Percentiles rank a stretch among this genome's conserved stretches.
Evolutionary conservation across 2,113 vertebrate genomes (phyloP).

Genomic region (Miniopterus natalensis): DNA sequence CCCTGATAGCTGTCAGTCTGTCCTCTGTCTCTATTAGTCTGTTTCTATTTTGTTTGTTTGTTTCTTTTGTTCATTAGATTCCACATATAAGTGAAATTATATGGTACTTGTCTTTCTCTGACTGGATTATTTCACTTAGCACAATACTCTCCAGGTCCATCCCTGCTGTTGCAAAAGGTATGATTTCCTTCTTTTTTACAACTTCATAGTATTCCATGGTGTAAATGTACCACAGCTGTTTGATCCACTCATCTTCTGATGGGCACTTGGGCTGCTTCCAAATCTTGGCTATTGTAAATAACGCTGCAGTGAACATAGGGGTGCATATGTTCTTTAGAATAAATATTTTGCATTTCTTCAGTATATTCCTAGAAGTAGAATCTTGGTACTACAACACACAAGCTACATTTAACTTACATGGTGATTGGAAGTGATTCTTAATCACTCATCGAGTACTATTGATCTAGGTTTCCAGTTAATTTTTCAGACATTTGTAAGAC

Average conservation of each 20-base stretch:
- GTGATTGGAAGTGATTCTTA: constrained; percentile 18
- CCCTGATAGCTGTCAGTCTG: neutral
- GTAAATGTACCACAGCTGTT: neutral
- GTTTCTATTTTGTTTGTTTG: neutral
- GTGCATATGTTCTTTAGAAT: neutral
- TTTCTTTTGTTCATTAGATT: neutral
- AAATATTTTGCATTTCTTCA: neutral
- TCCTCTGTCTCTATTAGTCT: neutral
- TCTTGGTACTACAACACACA: neutral
- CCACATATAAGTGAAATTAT: neutral
- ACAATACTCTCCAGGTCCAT: neutral
- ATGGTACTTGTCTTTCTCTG: neutral
- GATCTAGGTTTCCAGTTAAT: neutral
- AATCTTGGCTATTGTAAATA: neutral
- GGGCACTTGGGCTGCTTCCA: neutral
- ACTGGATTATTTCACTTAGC: neutral
- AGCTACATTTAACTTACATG: neutral
- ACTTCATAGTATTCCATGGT: neutral
- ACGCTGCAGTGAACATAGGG: neutral
- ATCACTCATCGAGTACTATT: neutral
- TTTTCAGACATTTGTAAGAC: constrained; percentile 42
- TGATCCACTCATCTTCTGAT: neutral
- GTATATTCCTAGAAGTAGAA: neutral
- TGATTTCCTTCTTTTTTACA: neutral
- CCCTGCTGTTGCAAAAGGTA: neutral